Percentiles rank a stretch among this genome's conserved stretches.
phyloP scores from a whole-genome alignment of 2,113 vertebrate species.

The Prietella phreatophila region DNA sequence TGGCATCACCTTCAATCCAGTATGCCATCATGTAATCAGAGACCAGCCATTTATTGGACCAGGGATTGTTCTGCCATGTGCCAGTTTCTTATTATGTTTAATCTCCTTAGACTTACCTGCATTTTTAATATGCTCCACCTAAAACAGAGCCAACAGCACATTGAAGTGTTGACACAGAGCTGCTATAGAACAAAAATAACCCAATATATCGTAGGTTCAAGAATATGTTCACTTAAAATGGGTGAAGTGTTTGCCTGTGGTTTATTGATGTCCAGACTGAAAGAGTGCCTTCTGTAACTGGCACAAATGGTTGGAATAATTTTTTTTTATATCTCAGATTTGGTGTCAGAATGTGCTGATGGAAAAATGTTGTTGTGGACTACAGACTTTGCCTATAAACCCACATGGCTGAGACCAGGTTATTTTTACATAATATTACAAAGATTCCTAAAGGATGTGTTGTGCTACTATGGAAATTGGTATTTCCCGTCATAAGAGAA shows the following conservation, averaged over 20 bases:
- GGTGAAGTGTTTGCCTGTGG: not conserved
- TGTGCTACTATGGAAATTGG: constrained; percentile 71
- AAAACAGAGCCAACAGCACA: constrained; percentile 41
- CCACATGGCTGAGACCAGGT: constrained; percentile 55
- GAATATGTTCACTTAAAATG: constrained; percentile 1
- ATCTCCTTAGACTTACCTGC: constrained; percentile 52
- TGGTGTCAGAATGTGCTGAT: constrained; percentile 38
- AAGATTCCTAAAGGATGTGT: constrained; percentile 61
- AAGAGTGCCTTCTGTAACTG: constrained; percentile 21
- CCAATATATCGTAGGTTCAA: constrained; percentile 7
- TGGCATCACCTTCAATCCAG: not conserved
- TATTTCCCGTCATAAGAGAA: constrained; percentile 67
- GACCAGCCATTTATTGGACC: constrained; percentile 65
- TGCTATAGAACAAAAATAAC: constrained; percentile 27
- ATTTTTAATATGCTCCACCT: constrained; percentile 43
- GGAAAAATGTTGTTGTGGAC: constrained; percentile 44
- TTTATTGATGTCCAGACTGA: constrained; percentile 33
- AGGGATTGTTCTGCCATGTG: constrained; percentile 68
- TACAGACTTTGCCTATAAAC: constrained; percentile 13
- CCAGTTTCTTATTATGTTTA: constrained; percentile 64
- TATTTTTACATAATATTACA: constrained; percentile 53
- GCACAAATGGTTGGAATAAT: constrained; percentile 3
- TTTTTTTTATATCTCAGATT: constrained; percentile 27
- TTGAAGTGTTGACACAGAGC: constrained; percentile 36
- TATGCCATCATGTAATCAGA: constrained; percentile 53